Evolutionary conservation across 2,113 vertebrate species (phyloP), one percentile per base, ranked within the genome.

Genomic region (Columba janthina): DNA sequence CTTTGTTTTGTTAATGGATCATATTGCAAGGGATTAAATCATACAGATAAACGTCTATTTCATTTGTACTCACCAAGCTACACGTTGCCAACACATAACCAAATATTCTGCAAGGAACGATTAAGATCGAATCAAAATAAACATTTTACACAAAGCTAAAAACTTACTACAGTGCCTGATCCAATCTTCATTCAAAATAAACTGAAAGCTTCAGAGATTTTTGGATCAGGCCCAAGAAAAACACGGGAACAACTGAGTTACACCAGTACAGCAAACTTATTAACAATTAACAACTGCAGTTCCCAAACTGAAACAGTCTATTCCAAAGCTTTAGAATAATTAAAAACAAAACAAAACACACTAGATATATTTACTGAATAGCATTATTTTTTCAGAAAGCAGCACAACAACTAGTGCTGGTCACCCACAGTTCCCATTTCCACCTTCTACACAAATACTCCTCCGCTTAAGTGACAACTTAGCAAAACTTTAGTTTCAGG

Each of bases 81-180:
- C 29, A 75, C 44, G 21, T 76, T 88, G 71, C 32, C 65, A 95
- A 87, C 65, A 75, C 9, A 70, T 56, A 93, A 78, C 25, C 71
- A 90, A 87, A 69, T 58, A 85, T 40, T 82, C 72, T 89, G 62
- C 44, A 91, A 95, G 66, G 66, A 92, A 87, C 69, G 2, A 90
- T 91, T 96, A 86, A 72, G 94, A 95, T 83, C 72, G 93, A 89
- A 86, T 72, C 5, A 85, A 91, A 95, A 90, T 15, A 89, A 94
- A 80, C 36, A 84, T 87, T 88, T 81, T 54, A 75, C 38, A 79
- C 53, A 82, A 57, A 76, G 57, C 34, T 51, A 65, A 73, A 12
- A 67, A 42, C 54, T 70, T 48, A 15, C 6, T 58, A 6, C 3
- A 3, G 28, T 24, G 62, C 40, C 44, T 69, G n/a, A 90, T 73